Evolutionary conservation across 2,888 invertebrate species (phyloP).

Genomic region (Nomada hirtipes): DNA sequence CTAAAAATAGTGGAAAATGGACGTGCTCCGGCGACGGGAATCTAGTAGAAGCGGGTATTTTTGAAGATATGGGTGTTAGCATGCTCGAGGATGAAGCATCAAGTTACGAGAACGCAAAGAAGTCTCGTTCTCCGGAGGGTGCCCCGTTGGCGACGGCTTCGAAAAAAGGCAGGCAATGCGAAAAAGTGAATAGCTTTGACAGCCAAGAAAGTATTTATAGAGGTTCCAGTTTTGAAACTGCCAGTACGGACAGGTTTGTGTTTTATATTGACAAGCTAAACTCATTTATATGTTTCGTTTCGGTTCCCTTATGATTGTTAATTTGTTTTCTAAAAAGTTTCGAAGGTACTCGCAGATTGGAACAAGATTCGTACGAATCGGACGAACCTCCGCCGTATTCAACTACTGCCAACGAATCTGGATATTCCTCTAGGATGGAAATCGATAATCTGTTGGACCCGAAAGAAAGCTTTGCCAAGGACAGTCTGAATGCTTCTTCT

Average conservation of each 20-base stretch:
- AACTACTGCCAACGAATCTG: conserved; percentile 77
- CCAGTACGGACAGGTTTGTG: conserved; percentile 74
- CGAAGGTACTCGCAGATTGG: conserved; percentile 63
- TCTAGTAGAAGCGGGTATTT: conserved; percentile 84
- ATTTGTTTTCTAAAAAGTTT: neutral
- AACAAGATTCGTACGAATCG: conserved; percentile 69
- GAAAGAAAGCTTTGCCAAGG: conserved; percentile 74
- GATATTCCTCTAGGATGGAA: conserved; percentile 78
- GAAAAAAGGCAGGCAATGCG: conserved; percentile 61
- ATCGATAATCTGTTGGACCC: conserved; percentile 73
- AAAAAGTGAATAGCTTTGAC: conserved; percentile 55
- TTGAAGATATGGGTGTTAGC: conserved; percentile 87
- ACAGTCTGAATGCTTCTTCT: conserved; percentile 74
- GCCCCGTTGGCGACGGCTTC: conserved; percentile 72
- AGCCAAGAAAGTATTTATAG: conserved; percentile 71
- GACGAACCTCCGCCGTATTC: conserved; percentile 74
- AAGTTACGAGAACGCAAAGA: conserved; percentile 78
- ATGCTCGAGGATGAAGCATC: conserved; percentile 86
- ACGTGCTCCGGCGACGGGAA: conserved; percentile 79
- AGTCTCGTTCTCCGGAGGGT: conserved; percentile 80
- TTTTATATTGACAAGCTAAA: neutral
- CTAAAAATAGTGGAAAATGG: conserved; percentile 77
- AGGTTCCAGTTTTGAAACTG: conserved; percentile 63
- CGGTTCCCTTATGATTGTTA: rapidly evolving
- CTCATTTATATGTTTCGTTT: neutral